Conservation (phyloP, 2,888 invertebrate species). For the Eilema griseolum region DNA sequence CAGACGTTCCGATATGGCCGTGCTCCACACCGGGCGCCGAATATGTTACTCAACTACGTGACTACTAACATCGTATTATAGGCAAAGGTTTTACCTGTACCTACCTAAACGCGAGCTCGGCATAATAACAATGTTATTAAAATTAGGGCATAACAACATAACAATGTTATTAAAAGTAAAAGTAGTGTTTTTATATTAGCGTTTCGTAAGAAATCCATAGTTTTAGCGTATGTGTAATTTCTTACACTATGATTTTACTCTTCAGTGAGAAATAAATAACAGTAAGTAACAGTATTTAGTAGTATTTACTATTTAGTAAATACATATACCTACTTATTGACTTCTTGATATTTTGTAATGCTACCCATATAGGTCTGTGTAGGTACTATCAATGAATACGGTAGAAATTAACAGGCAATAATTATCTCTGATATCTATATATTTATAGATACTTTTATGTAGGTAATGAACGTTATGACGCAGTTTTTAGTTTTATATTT, state of each 20-base stretch:
- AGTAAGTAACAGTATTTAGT: too few species aligned
- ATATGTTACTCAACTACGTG: slow-evolving; percentile 56
- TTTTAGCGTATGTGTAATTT: too few species aligned
- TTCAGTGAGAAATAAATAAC: too few species aligned
- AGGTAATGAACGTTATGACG: too few species aligned
- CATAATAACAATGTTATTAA: neutral
- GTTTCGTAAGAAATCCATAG: neutral
- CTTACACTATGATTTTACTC: too few species aligned
- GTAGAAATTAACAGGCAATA: too few species aligned
- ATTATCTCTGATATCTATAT: too few species aligned
- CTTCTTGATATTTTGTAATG: neutral
- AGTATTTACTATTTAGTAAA: too few species aligned
- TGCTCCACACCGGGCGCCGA: slow-evolving; percentile 61
- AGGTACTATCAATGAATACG: too few species aligned
- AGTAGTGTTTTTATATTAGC: neutral
- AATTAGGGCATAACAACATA: slow-evolving; percentile 1
- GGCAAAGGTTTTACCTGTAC: slow-evolving; percentile 30
- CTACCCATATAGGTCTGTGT: neutral
- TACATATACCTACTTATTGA: too few species aligned
- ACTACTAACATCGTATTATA: slow-evolving; percentile 35
- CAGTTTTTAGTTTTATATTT: too few species aligned
- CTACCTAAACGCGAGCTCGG: slow-evolving; percentile 16
- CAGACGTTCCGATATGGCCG: slow-evolving; percentile 78
- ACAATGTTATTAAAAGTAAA: neutral
- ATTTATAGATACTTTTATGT: too few species aligned